phyloP scores from a whole-genome alignment of 2,888 invertebrate genomes.

The Cylindroiulus punctatus region DNA sequence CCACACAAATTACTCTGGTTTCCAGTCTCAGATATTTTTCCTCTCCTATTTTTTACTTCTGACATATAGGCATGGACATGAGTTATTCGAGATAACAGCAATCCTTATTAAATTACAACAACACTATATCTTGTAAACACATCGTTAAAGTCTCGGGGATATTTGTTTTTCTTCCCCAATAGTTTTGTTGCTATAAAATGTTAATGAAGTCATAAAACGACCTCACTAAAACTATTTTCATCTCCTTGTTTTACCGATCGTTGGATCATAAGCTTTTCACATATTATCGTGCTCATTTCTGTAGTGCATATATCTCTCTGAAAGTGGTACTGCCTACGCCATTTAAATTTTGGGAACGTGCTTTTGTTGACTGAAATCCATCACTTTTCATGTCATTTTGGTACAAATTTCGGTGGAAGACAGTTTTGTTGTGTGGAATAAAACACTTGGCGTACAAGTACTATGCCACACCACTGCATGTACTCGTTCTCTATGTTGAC shows the following conservation, averaged over 20 bases:
- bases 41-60: not conserved
- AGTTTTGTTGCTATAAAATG: no score
- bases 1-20: not conserved
- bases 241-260: not conserved
- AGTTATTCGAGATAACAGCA: not conserved
- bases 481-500: no score
- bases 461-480: no score
- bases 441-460: no score
- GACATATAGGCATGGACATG: not conserved
- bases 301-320: not conserved
- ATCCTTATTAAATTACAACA: not conserved
- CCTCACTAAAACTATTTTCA: not conserved
- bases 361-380: no score
- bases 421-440: no score
- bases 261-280: not conserved
- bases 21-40: not conserved
- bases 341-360: no score
- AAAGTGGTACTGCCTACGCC: no score
- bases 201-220: no score
- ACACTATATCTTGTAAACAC: not conserved
- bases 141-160: not conserved
- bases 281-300: not conserved
- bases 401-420: no score
- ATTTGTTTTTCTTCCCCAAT: not conserved
- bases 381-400: no score